Evolutionary conservation across 2,888 invertebrate species (phyloP), one percentile per base, ranked within the genome.

Genomic region (Diarsia rubi): DNA sequence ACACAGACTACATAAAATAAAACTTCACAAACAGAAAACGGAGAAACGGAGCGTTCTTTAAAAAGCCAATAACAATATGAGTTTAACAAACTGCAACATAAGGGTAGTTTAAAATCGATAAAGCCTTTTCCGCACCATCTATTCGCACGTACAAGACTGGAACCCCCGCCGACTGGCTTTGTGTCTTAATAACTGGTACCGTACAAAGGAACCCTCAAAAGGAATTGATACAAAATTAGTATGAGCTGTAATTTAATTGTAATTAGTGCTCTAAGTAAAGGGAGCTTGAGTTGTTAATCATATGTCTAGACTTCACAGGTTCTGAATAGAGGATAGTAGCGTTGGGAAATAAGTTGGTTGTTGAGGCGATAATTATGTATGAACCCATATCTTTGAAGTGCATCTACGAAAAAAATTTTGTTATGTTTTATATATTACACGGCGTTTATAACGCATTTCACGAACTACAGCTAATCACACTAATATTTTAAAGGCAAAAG

Each of bases 31-130:
- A 85, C 78, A 81, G 73, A 82, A 81, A 83, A 52, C 73, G 75
- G 27, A 82, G 74, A 78, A 87, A 87, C 75, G 74, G 62, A 83
- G 76, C 79, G 69, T 81, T 78, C 88, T 90, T 89, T 88, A 82
- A 89, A 90, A 91, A 89, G 92, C 92, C 92, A 93, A 94, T 94
- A 93, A 93, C 92, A 92, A 93, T 93, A 92, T 90, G 90, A 92
- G 92, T 92, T 92, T 91, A 92, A 93, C 92, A 92, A 92, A 92
- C 88, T 92, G 91, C 91, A 91, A 90, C 90, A 91, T 89, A 89
- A 90, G 89, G 90, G 91, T 92, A 91, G 91, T 92, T 92, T 91
- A 88, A 91, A 92, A 93, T 94, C 93, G 91, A 93, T 93, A 93
- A 90, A 92, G 91, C 88, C 79, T 90, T 93, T 93, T 93, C 92